Evolutionary conservation across 2,888 invertebrate genomes (phyloP).

Genomic region (Diplolepis rosae): DNA sequence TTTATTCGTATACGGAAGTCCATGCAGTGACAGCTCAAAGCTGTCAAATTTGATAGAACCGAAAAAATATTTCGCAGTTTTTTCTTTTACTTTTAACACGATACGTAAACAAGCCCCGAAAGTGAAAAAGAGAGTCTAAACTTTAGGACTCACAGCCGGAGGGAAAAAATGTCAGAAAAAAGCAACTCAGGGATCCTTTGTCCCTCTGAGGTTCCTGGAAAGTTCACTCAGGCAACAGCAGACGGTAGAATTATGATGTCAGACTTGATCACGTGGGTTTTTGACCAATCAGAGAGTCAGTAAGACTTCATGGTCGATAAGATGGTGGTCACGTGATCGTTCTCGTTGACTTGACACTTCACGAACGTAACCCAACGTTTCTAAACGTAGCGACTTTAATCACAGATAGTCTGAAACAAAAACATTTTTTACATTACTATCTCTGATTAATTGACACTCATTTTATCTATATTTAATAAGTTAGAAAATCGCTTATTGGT

Average conservation of each 20-base stretch:
- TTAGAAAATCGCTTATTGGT: background rate
- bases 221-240: constrained; percentile 50
- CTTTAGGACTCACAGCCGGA: constrained; percentile 16
- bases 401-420: constrained; percentile 42
- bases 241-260: constrained; percentile 53
- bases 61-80: background rate
- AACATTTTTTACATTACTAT: background rate
- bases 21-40: background rate
- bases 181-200: constrained; percentile 52
- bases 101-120: background rate
- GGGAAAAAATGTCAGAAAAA: constrained; percentile 41
- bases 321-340: constrained; percentile 50
- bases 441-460: background rate
- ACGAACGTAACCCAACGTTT: too few species aligned
- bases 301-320: constrained; percentile 49
- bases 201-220: constrained; percentile 46
- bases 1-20: background rate
- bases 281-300: constrained; percentile 49
- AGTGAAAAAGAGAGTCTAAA: background rate
- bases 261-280: constrained; percentile 53
- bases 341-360: constrained; percentile 19
- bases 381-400: constrained; percentile 51
- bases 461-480: background rate
- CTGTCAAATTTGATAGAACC: background rate
- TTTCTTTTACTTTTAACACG: background rate